Conservation (phyloP, 1,140 invertebrate species). For the Conus ventricosus region DNA sequence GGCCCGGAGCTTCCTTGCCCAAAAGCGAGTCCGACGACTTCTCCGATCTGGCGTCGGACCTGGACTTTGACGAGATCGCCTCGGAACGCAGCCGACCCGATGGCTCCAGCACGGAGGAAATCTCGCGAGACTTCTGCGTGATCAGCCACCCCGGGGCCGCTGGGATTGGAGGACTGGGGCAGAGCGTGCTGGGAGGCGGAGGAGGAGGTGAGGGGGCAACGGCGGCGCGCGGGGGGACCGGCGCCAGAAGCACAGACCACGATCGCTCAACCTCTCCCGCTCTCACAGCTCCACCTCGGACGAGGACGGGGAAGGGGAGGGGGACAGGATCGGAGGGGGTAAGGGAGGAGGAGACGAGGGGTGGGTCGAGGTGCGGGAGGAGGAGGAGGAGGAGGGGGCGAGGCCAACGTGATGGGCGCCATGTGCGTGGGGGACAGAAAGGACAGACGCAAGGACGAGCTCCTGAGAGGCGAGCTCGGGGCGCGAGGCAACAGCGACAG, state of each 20-base stretch:
- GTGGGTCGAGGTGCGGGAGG: background rate
- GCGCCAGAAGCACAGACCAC: slow-evolving; percentile 63
- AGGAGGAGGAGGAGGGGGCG: background rate
- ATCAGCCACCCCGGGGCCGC: background rate
- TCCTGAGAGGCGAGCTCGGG: background rate
- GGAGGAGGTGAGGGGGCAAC: slow-evolving; percentile 28
- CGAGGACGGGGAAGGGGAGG: slow-evolving; percentile 55
- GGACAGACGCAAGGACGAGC: background rate
- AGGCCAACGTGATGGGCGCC: background rate
- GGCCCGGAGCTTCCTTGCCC: slow-evolving; percentile 47
- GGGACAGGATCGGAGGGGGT: slow-evolving; percentile 50
- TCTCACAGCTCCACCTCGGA: slow-evolving; percentile 68
- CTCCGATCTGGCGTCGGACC: slow-evolving; percentile 51
- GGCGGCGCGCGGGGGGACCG: slow-evolving; percentile 22
- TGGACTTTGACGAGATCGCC: slow-evolving; percentile 50
- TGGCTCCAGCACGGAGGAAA: slow-evolving; percentile 52
- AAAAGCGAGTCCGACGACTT: slow-evolving; percentile 57
- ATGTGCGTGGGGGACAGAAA: background rate
- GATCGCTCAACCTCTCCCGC: slow-evolving; percentile 64
- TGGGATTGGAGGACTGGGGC: slow-evolving; percentile 23
- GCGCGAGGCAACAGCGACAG: background rate
- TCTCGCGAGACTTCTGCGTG: slow-evolving; percentile 45
- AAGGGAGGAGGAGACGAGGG: slow-evolving; percentile 15
- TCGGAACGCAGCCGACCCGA: slow-evolving; percentile 74
- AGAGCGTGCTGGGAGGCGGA: slow-evolving; percentile 51